Conservation (phyloP, 2,888 invertebrate genomes). For the Troides aeacus region DNA sequence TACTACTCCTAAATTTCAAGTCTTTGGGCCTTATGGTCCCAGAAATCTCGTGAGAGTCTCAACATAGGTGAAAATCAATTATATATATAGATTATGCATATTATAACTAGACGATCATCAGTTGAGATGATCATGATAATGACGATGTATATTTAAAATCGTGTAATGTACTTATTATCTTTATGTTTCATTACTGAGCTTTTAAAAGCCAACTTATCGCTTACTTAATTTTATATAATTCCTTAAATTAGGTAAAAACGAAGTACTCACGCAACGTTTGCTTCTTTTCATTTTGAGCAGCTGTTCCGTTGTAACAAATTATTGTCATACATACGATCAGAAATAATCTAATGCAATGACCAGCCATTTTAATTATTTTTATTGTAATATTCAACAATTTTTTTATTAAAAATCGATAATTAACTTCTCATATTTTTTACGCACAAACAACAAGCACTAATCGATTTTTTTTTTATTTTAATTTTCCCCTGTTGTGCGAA, state of each 20-base stretch:
- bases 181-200: no score
- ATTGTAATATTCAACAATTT: constrained; percentile 24
- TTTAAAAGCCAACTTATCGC: no score
- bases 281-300: constrained; percentile 58
- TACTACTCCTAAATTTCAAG: no score
- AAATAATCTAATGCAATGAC: constrained; percentile 54
- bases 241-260: neutral
- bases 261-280: constrained; percentile 62
- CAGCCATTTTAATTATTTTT: constrained; percentile 55
- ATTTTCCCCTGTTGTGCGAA: constrained; percentile 50
- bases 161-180: no score
- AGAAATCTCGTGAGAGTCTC: no score
- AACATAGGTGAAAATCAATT: no score
- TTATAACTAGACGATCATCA: no score
- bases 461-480: constrained; percentile 32
- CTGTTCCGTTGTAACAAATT: constrained; percentile 58
- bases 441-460: constrained; percentile 39
- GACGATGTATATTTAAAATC: no score
- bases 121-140: no score
- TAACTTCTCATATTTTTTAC: constrained; percentile 21
- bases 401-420: constrained; percentile 3
- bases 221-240: no score
- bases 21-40: no score
- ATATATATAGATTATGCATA: no score
- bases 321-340: constrained; percentile 62